Evolutionary conservation across 1,140 invertebrate genomes (phyloP).

Genomic region (Coelopa frigida): DNA sequence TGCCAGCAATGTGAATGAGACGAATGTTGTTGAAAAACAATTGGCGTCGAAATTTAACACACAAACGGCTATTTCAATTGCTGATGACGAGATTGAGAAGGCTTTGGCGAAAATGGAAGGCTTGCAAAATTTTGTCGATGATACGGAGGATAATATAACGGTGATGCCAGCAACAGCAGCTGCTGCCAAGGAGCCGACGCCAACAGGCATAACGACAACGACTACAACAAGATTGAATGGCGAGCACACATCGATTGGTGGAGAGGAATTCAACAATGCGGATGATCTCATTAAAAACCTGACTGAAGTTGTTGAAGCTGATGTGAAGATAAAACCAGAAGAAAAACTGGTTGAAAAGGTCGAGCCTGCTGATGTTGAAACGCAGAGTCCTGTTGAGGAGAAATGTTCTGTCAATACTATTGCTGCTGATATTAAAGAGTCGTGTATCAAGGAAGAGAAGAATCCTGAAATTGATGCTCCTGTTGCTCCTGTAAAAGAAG

Average conservation of each 20-base stretch:
- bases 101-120: conserved; percentile 61
- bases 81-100: conserved; percentile 57
- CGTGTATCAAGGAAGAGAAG: conserved; percentile 15
- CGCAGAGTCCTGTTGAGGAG: too few species aligned
- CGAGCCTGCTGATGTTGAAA: background rate
- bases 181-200: background rate
- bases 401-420: too few species aligned
- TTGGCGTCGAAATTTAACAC: too few species aligned
- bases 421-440: too few species aligned
- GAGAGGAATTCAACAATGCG: conserved; percentile 19
- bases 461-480: too few species aligned
- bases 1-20: too few species aligned
- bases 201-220: background rate
- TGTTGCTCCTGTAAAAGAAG: too few species aligned
- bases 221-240: conserved; percentile 25
- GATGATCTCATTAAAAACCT: conserved; percentile 41
- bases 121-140: too few species aligned
- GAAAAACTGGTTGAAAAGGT: conserved; percentile 10
- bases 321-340: conserved; percentile 22
- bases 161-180: background rate
- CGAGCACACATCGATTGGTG: conserved; percentile 19
- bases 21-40: too few species aligned
- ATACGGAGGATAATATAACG: conserved; percentile 25
- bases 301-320: conserved; percentile 24
- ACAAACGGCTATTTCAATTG: too few species aligned